Conservation (phyloP, 2,888 invertebrate species). For the Prostheceraeus crozeri region DNA sequence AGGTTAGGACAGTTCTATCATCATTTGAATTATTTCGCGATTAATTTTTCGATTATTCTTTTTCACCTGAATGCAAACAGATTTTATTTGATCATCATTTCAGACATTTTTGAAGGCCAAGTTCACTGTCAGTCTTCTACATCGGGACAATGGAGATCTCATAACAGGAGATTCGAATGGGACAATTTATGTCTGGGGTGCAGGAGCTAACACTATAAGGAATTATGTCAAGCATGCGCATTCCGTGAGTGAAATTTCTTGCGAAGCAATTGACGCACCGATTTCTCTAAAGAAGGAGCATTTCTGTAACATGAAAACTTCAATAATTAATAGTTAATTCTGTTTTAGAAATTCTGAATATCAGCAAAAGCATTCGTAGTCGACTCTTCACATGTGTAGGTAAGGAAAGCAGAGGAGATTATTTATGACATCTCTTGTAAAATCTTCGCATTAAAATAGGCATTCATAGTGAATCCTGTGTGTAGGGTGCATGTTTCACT, state of each 20-base stretch:
- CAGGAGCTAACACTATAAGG: constrained; percentile 47
- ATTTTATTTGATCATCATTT: constrained; percentile 32
- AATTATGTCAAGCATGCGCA: constrained; percentile 54
- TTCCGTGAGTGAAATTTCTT: constrained; percentile 48
- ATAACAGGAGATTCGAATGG: constrained; percentile 55
- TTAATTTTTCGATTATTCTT: neutral
- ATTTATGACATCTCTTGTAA: too few species aligned
- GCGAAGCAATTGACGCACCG: too few species aligned
- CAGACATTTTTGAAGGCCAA: constrained; percentile 49
- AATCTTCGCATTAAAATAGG: too few species aligned
- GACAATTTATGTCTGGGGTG: constrained; percentile 52
- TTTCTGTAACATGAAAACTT: too few species aligned
- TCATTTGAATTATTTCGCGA: neutral
- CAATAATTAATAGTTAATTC: too few species aligned
- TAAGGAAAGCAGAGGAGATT: too few species aligned
- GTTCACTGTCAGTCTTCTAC: constrained; percentile 46
- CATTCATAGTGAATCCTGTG: too few species aligned
- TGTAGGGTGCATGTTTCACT: too few species aligned
- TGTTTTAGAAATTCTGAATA: too few species aligned
- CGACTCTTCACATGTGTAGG: too few species aligned
- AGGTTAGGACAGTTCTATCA: constrained; percentile 43
- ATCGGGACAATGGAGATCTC: constrained; percentile 48
- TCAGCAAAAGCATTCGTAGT: too few species aligned
- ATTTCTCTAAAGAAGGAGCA: too few species aligned
- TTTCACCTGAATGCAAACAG: constrained; percentile 1